phyloP scores from a whole-genome alignment of 2,113 vertebrate genomes.

The Microcebus tavaratra region DNA sequence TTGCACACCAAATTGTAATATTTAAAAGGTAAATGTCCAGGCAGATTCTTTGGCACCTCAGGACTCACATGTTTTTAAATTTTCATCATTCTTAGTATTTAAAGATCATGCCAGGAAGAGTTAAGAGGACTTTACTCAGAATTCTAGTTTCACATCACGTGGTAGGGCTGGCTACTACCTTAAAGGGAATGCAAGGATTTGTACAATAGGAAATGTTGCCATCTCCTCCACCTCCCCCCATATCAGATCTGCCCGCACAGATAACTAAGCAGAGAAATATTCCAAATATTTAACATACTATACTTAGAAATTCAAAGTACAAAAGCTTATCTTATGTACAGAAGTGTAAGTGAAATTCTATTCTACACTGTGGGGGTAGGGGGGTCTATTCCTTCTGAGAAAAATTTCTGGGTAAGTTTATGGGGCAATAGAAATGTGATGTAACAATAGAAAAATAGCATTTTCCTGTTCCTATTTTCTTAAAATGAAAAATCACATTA shows the following conservation, averaged over 20 bases:
- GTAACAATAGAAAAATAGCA: neutral
- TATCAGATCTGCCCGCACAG: neutral
- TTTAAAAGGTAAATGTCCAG: neutral
- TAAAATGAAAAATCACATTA: neutral
- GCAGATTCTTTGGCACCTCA: neutral
- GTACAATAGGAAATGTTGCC: neutral
- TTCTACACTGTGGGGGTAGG: neutral
- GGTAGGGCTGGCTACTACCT: neutral
- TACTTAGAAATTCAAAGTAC: neutral
- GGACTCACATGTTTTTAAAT: neutral
- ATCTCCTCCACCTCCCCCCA: rapidly evolving
- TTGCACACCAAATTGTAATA: neutral
- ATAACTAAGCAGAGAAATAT: neutral
- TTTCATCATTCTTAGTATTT: neutral
- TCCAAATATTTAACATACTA: neutral
- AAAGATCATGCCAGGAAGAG: neutral
- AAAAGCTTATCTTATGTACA: neutral
- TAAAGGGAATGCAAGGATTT: neutral
- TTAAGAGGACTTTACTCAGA: neutral
- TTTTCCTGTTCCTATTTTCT: neutral
- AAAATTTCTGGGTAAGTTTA: neutral
- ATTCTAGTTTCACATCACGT: neutral
- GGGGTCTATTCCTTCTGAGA: neutral
- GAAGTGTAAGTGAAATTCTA: neutral
- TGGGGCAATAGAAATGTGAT: neutral